Conservation (phyloP, 2,888 invertebrate genomes). For the Limnephilus auricula region DNA sequence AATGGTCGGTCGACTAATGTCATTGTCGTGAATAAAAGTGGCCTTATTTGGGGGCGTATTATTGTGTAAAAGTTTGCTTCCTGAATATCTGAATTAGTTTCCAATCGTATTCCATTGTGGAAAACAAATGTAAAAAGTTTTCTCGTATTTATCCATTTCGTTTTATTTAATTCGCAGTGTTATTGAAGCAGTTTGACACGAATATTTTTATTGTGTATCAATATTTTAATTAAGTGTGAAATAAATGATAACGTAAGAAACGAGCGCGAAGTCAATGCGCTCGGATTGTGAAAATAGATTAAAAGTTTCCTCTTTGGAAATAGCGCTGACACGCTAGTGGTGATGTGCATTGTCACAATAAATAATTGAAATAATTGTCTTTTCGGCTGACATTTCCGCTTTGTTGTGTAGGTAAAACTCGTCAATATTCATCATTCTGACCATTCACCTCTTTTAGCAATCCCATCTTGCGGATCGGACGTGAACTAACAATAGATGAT, state of each 20-base stretch:
- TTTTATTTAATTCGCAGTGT: not conserved
- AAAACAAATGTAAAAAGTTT: not conserved
- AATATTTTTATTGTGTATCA: conserved; percentile 5
- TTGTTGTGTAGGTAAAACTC: conserved; percentile 34
- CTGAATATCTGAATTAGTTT: not conserved
- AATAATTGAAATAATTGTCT: conserved; percentile 42
- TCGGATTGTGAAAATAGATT: conserved; percentile 21
- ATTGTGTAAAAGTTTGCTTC: not conserved
- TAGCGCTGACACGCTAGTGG: not conserved
- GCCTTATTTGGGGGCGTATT: conserved; percentile 50
- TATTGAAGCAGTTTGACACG: not conserved
- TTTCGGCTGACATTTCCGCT: conserved; percentile 49
- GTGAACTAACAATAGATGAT: not conserved
- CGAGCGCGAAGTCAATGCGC: not conserved
- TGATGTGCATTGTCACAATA: conserved; percentile 50
- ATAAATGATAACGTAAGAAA: not conserved
- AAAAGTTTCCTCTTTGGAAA: not conserved
- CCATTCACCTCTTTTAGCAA: not conserved
- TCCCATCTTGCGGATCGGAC: not conserved
- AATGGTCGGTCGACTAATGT: conserved; percentile 41
- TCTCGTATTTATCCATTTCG: not conserved
- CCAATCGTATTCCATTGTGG: not conserved
- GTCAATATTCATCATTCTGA: not conserved
- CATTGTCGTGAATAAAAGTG: not conserved
- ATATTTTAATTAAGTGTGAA: not conserved